Evolutionary conservation across 1,140 invertebrate species (phyloP).

Genomic region (Calycopis cecrops): DNA sequence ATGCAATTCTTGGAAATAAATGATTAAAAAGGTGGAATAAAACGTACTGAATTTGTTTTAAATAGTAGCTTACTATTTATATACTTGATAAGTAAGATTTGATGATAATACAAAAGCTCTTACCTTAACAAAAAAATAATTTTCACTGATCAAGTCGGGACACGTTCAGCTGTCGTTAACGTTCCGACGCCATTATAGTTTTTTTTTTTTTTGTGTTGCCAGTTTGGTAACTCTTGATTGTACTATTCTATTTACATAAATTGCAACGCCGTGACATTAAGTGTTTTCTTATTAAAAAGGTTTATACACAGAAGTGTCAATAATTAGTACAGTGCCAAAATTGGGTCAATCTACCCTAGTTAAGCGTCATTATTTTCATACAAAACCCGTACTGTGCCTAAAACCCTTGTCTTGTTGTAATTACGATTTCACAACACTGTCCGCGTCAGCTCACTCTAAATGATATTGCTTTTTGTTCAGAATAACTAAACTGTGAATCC

Average conservation of each 20-base stretch:
- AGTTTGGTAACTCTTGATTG: neutral
- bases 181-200: neutral
- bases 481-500: too few species aligned
- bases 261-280: neutral
- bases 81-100: conserved; percentile 7
- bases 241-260: conserved; percentile 2
- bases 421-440: too few species aligned
- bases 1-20: neutral
- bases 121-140: conserved; percentile 12
- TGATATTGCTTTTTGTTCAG: too few species aligned
- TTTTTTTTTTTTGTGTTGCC: conserved; percentile 6
- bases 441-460: too few species aligned
- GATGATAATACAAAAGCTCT: conserved; percentile 7
- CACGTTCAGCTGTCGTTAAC: conserved; percentile 3
- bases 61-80: conserved; percentile 4
- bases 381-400: too few species aligned
- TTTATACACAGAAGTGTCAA: conserved; percentile 8
- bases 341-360: neutral
- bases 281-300: neutral
- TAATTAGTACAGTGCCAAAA: conserved; percentile 10
- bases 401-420: too few species aligned
- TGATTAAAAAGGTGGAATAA: neutral
- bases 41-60: conserved; percentile 7
- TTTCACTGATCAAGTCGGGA: conserved; percentile 7
- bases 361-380: too few species aligned